A percentile compares a stretch with the other conserved stretches of the same genome.
These are phyloP conservation scores for Apodemus sylvaticus DNA, from an alignment of 2,113 vertebrate genomes.

Conservation along the genomic window DNA sequence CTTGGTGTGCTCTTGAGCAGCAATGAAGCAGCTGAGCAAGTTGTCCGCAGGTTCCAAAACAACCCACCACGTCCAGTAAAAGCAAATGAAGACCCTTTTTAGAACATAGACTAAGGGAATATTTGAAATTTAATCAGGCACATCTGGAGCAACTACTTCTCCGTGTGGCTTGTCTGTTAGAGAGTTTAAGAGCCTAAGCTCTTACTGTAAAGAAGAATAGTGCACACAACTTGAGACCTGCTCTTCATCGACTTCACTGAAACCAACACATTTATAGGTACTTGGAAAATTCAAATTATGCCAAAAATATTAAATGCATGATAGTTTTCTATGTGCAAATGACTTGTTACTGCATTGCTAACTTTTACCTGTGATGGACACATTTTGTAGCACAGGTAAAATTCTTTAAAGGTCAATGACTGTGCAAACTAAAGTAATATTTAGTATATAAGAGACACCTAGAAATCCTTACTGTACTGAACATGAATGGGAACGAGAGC, in stretches of 20 bases:
- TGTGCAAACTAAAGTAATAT: neutral
- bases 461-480: neutral
- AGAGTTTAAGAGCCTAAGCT: neutral
- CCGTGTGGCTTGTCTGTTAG: neutral
- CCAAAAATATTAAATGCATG: neutral
- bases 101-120: neutral
- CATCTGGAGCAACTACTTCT: neutral
- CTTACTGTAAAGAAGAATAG: neutral
- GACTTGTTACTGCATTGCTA: neutral
- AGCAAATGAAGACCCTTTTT: neutral
- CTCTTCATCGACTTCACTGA: neutral
- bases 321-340: neutral
- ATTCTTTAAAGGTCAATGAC: neutral
- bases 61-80: neutral
- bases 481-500: neutral
- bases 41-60: neutral
- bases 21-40: neutral
- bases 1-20: neutral
- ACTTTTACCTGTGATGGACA: neutral
- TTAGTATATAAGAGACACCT: neutral
- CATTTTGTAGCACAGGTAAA: neutral
- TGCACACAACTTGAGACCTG: neutral
- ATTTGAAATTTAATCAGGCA: neutral
- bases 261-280: neutral
- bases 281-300: slow-evolving; percentile 15